These are phyloP conservation scores for Agriotes lineatus DNA, from an alignment of 2,888 invertebrate genomes.

Conservation along the genomic window DNA sequence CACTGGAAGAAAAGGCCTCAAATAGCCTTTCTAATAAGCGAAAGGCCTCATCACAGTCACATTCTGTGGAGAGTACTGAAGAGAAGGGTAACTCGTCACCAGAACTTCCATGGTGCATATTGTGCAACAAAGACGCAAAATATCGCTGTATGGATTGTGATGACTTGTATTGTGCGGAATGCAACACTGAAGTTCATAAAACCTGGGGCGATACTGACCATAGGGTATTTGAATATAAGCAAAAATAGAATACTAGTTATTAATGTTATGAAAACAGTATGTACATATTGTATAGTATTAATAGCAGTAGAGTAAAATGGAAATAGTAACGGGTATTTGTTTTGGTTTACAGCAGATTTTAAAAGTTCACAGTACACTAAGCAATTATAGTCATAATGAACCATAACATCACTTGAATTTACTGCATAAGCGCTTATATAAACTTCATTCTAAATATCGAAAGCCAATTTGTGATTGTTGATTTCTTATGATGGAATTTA, in stretches of 20 bases:
- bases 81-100: constrained; percentile 50
- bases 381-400: no score
- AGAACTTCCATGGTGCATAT: constrained; percentile 85
- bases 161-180: constrained; percentile 84
- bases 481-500: no score
- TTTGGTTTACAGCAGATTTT: no score
- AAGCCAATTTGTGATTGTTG: no score
- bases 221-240: constrained; percentile 57
- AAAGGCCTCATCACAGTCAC: not conserved
- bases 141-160: constrained; percentile 82
- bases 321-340: constrained; percentile 1
- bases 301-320: not conserved
- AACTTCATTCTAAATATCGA: no score
- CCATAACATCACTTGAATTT: no score
- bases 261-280: not conserved
- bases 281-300: constrained; percentile 16
- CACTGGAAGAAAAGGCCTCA: constrained; percentile 64
- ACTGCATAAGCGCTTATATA: no score
- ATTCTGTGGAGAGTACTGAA: constrained; percentile 25
- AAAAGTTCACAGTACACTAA: no score
- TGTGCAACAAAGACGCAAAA: constrained; percentile 86
- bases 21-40: constrained; percentile 19
- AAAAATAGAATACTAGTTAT: constrained; percentile 43
- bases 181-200: constrained; percentile 78
- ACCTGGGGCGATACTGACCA: constrained; percentile 64